Evolutionary conservation across 2,888 invertebrate genomes (phyloP), one percentile per base, ranked within the genome.

Genomic region (Andrena hattorfiana): DNA sequence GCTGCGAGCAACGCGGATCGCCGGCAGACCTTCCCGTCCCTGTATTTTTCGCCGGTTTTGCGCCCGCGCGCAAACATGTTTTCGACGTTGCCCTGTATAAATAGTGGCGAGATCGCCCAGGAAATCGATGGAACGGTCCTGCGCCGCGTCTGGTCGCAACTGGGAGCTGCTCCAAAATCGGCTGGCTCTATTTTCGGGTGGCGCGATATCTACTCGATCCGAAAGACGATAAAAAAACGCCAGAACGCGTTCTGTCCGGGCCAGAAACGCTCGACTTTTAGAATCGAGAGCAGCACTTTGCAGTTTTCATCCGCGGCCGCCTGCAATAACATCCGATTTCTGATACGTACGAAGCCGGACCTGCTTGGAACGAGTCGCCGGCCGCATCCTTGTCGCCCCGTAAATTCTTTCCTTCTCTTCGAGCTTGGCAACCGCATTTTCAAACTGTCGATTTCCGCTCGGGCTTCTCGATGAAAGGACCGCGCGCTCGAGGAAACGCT

Each of bases 251-350:
- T 71, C 64, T 60, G 64, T 72, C 56, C 54, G 49, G 10, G 49
- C 30, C 70, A 79, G 78, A 62, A 64, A 66, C 70, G 72, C 49
- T 56, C 81, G 30, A 71, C 23, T 77, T 81, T 82, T 85, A 84
- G 83, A 85, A 89, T 85, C 85, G 81, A 79, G 80, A 66, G 63
- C 76, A 74, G 74, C 83, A 85, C 69, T 85, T 85, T 72, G 81
- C 78, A 81, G 83, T 83, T 85, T 84, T 87, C 81, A 66, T 85
- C 69, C 63, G 51, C 64, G 73, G 56, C 56, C 63, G 62, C 20
- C 76, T 49, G 83, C 81, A 74, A 84, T 86, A 84, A 76, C 85
- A 75, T 78, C 66, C 78, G 82, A 84, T 87, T 87, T 77, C 77
- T 81, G 83, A 86, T 86, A 77, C 69, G 64, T 78, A 73, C 74